A percentile compares a stretch with the other conserved stretches of the same genome.
These are phyloP conservation scores for Zalophus californianus DNA, from an alignment of 2,797 vertebrate genomes.

Conservation along the genomic window DNA sequence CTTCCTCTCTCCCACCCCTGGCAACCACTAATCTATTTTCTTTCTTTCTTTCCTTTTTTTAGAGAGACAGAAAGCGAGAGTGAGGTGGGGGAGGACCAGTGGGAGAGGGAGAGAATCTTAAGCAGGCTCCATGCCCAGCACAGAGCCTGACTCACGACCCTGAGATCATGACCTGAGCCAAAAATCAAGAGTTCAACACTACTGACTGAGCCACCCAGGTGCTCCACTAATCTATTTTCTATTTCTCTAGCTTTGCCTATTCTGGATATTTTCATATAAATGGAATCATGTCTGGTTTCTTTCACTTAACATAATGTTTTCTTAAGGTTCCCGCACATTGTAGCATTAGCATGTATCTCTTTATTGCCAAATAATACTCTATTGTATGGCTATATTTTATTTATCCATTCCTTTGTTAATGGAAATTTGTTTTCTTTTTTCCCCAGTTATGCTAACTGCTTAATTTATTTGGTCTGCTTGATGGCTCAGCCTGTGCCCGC, in stretches of 20 bases:
- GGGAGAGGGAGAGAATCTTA: background rate
- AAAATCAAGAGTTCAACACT: background rate
- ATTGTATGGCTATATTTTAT: background rate
- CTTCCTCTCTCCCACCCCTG: no score
- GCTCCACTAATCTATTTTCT: background rate
- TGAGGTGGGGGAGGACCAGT: background rate
- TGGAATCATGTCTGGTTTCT: background rate
- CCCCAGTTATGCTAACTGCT: constrained; percentile 68
- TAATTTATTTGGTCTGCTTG: constrained; percentile 78
- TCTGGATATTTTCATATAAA: background rate
- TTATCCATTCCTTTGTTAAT: background rate
- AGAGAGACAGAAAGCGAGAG: background rate
- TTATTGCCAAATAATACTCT: background rate
- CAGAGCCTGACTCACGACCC: background rate
- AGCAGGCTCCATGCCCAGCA: background rate
- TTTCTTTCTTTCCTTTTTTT: background rate
- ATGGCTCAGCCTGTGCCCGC: no score
- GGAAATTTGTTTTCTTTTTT: background rate
- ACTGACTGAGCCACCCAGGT: background rate
- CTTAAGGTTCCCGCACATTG: background rate
- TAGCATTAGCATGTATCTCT: background rate
- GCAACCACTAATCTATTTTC: background rate
- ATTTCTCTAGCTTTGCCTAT: background rate
- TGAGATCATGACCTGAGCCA: background rate
- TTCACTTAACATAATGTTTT: background rate